phyloP scores from a whole-genome alignment of 2,797 vertebrate genomes.

The Scolopax bukidnonensis region DNA sequence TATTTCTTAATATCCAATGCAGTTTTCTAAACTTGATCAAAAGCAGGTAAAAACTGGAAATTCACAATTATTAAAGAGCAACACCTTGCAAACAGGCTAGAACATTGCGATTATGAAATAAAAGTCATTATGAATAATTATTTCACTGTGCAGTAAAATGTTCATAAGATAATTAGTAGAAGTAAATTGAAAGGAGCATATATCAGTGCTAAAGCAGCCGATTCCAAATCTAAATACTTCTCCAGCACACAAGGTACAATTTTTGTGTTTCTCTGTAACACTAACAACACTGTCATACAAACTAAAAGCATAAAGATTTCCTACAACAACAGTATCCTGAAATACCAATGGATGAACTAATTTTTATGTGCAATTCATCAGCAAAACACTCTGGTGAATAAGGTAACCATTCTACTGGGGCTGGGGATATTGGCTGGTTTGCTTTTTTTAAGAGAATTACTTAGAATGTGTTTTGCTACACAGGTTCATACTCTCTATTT shows the following conservation, averaged over 20 bases:
- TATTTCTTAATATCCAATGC: neutral
- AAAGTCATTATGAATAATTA: neutral
- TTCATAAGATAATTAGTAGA: neutral
- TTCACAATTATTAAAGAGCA: neutral
- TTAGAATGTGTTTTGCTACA: neutral
- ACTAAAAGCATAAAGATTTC: neutral
- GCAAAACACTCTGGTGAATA: neutral
- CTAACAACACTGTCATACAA: neutral
- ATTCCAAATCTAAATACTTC: neutral
- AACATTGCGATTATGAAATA: fast-evolving
- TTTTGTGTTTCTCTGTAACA: neutral
- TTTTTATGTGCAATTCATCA: neutral
- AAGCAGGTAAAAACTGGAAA: neutral
- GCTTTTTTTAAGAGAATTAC: neutral
- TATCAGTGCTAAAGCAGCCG: neutral
- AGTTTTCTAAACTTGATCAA: neutral
- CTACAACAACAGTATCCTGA: neutral
- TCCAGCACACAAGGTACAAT: neutral
- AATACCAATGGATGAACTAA: neutral
- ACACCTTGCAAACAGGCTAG: neutral
- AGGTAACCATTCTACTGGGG: neutral
- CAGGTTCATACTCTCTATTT: neutral
- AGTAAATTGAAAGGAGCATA: neutral
- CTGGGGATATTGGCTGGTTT: neutral
- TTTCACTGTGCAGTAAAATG: neutral